phyloP scores from a whole-genome alignment of 2,113 vertebrate genomes.

The Chlorodrepanis virens region DNA sequence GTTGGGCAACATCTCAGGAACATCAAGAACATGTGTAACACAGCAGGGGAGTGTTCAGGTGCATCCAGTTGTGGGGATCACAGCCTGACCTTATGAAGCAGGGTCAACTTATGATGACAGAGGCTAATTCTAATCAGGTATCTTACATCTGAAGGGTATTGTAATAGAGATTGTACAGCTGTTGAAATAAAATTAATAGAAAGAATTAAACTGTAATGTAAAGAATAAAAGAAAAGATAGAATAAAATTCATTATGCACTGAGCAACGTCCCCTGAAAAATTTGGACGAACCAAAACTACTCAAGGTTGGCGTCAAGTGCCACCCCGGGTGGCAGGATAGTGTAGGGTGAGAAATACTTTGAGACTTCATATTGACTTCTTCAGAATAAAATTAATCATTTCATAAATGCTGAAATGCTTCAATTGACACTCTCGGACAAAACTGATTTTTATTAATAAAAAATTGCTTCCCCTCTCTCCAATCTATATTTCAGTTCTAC shows the following conservation, averaged over 20 bases:
- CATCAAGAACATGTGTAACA: background rate
- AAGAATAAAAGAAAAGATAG: background rate
- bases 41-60: fast-evolving
- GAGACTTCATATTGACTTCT: background rate
- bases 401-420: background rate
- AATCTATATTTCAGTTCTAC: background rate
- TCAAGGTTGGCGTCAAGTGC: background rate
- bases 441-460: background rate
- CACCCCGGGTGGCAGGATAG: background rate
- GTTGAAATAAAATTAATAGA: background rate
- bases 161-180: background rate
- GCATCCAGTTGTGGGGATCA: background rate
- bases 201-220: background rate
- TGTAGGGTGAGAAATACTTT: background rate
- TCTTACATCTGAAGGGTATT: background rate
- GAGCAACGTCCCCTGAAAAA: background rate
- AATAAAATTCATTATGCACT: background rate
- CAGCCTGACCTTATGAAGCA: background rate
- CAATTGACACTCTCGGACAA: background rate
- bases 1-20: background rate
- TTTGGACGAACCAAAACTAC: background rate
- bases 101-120: background rate
- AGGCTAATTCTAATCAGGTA: background rate
- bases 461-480: background rate
- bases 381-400: background rate